Conservation (phyloP, 2,113 vertebrate species). For the Indicator indicator region DNA sequence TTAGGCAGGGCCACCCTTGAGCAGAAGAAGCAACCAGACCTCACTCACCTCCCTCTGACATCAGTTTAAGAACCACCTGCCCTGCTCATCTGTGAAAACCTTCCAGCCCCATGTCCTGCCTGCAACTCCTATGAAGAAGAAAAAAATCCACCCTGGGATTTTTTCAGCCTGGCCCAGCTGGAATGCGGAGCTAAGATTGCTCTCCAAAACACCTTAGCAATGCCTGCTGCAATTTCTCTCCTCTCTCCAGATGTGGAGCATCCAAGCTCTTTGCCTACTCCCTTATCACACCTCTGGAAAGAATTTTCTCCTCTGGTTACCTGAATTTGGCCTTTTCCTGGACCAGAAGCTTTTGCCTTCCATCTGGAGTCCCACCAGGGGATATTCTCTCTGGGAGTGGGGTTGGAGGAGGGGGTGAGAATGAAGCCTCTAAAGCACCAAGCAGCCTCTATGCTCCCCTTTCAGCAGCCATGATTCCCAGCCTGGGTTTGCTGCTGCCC, state of each 20-base stretch:
- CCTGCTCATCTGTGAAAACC: not conserved
- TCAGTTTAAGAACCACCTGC: not conserved
- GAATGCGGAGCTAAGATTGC: not conserved
- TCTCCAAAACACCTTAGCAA: not conserved
- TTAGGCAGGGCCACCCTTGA: not conserved
- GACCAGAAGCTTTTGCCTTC: not conserved
- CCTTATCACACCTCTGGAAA: not conserved
- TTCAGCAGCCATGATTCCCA: not conserved
- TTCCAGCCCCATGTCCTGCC: not conserved
- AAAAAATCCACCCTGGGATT: not conserved
- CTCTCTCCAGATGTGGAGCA: too few species aligned
- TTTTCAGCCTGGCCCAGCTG: not conserved
- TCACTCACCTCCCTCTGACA: not conserved
- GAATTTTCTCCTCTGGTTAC: not conserved
- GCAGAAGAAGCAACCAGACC: not conserved
- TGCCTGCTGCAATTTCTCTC: not conserved
- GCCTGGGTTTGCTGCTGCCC: not conserved
- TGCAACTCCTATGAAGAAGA: not conserved
- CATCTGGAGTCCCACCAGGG: not conserved
- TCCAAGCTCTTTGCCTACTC: fast-evolving
- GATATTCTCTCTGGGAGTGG: not conserved
- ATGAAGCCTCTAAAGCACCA: not conserved
- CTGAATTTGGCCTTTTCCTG: not conserved
- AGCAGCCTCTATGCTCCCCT: fast-evolving
- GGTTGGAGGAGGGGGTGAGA: not conserved